Percentiles rank a stretch among this genome's conserved stretches.
Conservation (phyloP, 2,113 vertebrate genomes). For the Mastomys coucha region DNA sequence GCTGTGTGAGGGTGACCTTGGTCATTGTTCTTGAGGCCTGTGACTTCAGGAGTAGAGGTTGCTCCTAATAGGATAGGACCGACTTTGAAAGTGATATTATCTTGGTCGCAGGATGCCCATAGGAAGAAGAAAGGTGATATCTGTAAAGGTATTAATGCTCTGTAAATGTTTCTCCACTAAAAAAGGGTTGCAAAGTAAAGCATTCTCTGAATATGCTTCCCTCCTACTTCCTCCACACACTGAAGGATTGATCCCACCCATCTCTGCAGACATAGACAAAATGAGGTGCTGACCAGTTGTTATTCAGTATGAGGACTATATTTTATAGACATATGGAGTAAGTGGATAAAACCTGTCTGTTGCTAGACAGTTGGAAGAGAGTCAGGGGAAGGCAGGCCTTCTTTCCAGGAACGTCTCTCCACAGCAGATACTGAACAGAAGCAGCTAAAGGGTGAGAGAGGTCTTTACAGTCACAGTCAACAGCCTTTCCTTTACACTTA, state of each 20-base stretch:
- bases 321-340: not conserved
- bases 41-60: slow-evolving; percentile 65
- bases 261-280: not conserved
- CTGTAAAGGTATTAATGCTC: not conserved
- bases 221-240: not conserved
- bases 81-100: not conserved
- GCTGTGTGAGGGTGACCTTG: slow-evolving; percentile 85
- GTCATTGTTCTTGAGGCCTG: slow-evolving; percentile 84
- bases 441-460: not conserved
- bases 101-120: not conserved
- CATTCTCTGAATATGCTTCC: not conserved
- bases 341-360: not conserved
- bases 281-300: not conserved
- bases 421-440: not conserved
- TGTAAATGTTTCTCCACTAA: not conserved
- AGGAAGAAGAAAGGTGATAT: slow-evolving; percentile 29
- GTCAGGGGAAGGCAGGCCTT: too few species aligned
- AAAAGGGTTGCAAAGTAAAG: slow-evolving; percentile 18
- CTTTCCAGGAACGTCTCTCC: not conserved
- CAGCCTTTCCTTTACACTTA: not conserved
- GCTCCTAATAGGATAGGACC: slow-evolving; percentile 31
- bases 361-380: not conserved
- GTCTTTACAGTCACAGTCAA: not conserved
- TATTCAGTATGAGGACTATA: not conserved
- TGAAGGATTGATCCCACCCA: not conserved